phyloP scores from a whole-genome alignment of 2,888 invertebrate genomes.

The Ethmia dodecea region DNA sequence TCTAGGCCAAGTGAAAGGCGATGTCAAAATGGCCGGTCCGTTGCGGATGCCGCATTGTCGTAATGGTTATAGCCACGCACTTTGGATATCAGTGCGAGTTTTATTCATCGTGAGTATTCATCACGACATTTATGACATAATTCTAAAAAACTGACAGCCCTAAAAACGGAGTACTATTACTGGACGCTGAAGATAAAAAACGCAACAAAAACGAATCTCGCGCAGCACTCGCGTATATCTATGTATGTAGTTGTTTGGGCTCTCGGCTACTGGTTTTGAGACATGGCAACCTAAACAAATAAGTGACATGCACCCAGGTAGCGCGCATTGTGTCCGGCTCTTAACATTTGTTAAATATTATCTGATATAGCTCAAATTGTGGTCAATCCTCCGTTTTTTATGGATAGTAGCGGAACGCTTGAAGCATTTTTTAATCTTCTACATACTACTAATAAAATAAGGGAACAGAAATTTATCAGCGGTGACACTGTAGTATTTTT shows the following conservation, averaged over 20 bases:
- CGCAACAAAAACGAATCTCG: constrained; percentile 61
- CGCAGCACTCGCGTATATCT: constrained; percentile 35
- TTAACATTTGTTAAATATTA: constrained; percentile 69
- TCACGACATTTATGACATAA: too few relatives aligned
- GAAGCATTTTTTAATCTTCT: constrained; percentile 1
- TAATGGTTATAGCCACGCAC: too few relatives aligned
- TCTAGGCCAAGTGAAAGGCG: constrained; percentile 76
- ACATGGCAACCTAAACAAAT: constrained; percentile 71
- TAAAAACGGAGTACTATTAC: constrained; percentile 31
- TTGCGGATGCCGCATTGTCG: constrained; percentile 34
- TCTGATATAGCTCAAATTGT: constrained; percentile 66
- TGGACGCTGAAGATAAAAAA: constrained; percentile 59
- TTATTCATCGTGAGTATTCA: too few relatives aligned
- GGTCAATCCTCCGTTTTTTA: constrained; percentile 29
- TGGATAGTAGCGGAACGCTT: neutral
- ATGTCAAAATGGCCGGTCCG: constrained; percentile 50
- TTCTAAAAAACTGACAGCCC: constrained; percentile 18
- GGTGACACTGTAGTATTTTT: too few relatives aligned
- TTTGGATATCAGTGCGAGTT: too few relatives aligned
- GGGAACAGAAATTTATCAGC: neutral
- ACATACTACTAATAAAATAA: neutral
- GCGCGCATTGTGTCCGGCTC: constrained; percentile 52
- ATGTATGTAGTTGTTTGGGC: constrained; percentile 51
- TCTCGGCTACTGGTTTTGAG: constrained; percentile 72
- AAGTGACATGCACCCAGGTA: constrained; percentile 69